phyloP scores from a whole-genome alignment of 2,797 vertebrate species.

The Tokudaia tokunoshimensis region DNA sequence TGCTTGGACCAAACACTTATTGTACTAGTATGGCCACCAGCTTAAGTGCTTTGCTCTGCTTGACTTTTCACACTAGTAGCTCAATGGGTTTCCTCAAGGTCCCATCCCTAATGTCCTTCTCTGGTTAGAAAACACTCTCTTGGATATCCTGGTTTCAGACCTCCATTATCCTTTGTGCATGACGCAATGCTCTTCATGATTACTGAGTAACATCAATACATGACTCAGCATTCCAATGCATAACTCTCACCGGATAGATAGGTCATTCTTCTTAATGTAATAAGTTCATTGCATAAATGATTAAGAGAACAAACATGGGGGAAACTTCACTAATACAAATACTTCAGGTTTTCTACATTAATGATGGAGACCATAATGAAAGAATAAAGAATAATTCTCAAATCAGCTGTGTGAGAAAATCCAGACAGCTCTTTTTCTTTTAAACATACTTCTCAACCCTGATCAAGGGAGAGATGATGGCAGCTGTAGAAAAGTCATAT shows the following conservation, averaged over 20 bases:
- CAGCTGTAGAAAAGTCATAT: background rate
- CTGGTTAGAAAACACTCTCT: background rate
- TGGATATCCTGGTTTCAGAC: background rate
- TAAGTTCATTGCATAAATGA: background rate
- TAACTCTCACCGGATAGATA: constrained; percentile 14
- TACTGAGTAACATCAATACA: background rate
- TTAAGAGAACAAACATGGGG: background rate
- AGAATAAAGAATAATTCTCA: constrained; percentile 38
- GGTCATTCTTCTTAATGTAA: background rate
- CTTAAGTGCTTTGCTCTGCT: background rate
- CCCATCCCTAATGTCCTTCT: background rate
- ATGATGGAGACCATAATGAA: constrained; percentile 5
- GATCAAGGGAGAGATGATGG: background rate
- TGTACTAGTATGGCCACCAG: background rate
- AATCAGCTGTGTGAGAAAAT: background rate
- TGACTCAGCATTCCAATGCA: background rate
- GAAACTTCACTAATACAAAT: background rate
- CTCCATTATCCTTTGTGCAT: background rate
- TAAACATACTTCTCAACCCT: background rate
- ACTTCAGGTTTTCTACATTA: background rate
- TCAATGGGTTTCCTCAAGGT: background rate
- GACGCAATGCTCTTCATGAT: background rate
- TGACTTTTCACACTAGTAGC: background rate
- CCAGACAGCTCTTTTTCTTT: background rate
- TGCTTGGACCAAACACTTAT: background rate